Percentiles rank a stretch among this genome's conserved stretches.
Evolutionary conservation across 2,888 invertebrate genomes (phyloP).

Genomic region (Sipha maydis): DNA sequence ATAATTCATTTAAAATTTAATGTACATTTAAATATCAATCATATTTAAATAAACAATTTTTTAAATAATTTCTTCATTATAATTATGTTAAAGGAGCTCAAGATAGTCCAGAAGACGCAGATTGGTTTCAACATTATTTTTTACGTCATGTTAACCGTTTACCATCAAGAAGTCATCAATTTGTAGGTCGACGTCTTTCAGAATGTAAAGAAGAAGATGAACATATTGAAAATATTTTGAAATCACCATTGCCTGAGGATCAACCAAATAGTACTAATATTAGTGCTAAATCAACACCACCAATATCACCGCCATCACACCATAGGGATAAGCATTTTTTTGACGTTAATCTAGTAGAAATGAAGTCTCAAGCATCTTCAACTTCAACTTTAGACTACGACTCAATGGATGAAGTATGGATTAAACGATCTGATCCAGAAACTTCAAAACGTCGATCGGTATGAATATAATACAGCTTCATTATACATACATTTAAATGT

Average conservation of each 20-base stretch:
- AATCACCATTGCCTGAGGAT: constrained; percentile 51
- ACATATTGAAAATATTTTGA: constrained; percentile 63
- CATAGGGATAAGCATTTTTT: constrained; percentile 85
- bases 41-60: background rate
- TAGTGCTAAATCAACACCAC: constrained; percentile 63
- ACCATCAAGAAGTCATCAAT: constrained; percentile 71
- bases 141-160: constrained; percentile 78
- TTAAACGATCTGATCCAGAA: constrained; percentile 70
- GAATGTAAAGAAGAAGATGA: constrained; percentile 88
- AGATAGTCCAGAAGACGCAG: constrained; percentile 71
- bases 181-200: constrained; percentile 74
- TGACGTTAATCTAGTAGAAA: constrained; percentile 83
- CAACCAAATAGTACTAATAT: constrained; percentile 46
- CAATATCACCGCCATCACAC: constrained; percentile 68
- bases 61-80: background rate
- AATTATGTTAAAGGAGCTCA: constrained; percentile 66
- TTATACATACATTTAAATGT: background rate
- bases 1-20: background rate
- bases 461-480: constrained; percentile 13
- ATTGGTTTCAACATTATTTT: constrained; percentile 78
- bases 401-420: constrained; percentile 78
- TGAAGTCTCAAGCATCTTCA: constrained; percentile 79
- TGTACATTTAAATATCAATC: background rate
- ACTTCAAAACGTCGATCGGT: constrained; percentile 63
- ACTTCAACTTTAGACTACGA: constrained; percentile 72